Percentiles rank a stretch among this genome's conserved stretches.
Conservation (phyloP, 2,888 invertebrate species). For the Salpingus planirostris region DNA sequence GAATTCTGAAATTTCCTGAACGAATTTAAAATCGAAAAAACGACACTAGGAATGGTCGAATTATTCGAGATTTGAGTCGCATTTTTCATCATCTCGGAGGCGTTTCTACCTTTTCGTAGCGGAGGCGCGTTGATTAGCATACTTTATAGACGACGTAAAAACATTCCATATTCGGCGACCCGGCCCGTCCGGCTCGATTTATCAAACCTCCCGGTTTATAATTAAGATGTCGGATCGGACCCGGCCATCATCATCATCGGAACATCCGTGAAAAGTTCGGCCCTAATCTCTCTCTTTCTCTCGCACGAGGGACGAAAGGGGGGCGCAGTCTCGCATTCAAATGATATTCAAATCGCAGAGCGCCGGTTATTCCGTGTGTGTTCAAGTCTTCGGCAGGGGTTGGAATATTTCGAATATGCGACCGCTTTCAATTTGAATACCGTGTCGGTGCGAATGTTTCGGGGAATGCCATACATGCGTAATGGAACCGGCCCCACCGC, state of each 20-base stretch:
- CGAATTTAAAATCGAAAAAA: no score
- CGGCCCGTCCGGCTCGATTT: slow-evolving; percentile 22
- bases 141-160: slow-evolving; percentile 22
- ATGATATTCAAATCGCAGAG: slow-evolving; percentile 13
- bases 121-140: slow-evolving; percentile 31
- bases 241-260: neutral
- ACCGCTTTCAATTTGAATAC: slow-evolving; percentile 15
- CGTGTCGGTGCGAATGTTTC: slow-evolving; percentile 13
- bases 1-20: no score
- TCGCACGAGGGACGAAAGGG: neutral
- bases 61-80: no score
- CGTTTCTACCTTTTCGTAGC: no score
- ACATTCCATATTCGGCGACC: slow-evolving; percentile 18
- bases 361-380: slow-evolving; percentile 8
- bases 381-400: no score
- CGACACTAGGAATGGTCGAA: no score
- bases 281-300: neutral
- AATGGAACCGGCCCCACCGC: slow-evolving; percentile 11
- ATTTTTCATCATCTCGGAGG: no score
- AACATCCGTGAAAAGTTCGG: neutral
- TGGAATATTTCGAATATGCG: slow-evolving; percentile 15
- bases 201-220: slow-evolving; percentile 26
- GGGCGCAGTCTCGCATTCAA: slow-evolving; percentile 8
- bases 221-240: slow-evolving; percentile 24
- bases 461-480: slow-evolving; percentile 15